Conservation (phyloP, 2,113 vertebrate species). For the Psammodynastes pulverulentus region DNA sequence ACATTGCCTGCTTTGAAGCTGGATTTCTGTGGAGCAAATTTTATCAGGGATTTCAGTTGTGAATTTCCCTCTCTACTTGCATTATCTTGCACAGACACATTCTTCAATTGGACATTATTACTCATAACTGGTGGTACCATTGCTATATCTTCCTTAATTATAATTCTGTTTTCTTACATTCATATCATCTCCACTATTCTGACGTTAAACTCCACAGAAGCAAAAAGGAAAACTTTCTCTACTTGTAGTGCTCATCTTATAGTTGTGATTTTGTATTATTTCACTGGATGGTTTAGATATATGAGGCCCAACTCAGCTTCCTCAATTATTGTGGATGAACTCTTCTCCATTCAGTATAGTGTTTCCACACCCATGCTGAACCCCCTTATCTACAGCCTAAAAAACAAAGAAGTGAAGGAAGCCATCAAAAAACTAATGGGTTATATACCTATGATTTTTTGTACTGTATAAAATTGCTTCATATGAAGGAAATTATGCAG, state of each 20-base stretch:
- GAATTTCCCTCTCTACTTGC: conserved; percentile 5
- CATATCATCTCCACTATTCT: background rate
- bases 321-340: conserved; percentile 5
- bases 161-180: background rate
- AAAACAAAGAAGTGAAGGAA: conserved; percentile 56
- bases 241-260: conserved; percentile 25
- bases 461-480: background rate
- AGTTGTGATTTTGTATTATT: background rate
- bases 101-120: background rate
- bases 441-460: background rate
- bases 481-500: background rate
- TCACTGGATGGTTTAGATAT: conserved; percentile 26
- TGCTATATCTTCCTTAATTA: background rate
- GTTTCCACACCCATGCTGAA: conserved; percentile 44
- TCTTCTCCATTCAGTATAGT: conserved; percentile 53
- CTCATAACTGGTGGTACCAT: background rate
- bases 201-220: background rate
- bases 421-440: conserved; percentile 40
- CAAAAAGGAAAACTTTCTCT: conserved; percentile 38
- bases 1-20: conserved; percentile 42
- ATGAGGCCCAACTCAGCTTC: background rate
- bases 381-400: conserved; percentile 50
- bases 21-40: conserved; percentile 40
- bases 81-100: background rate
- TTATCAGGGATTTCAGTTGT: conserved; percentile 24